Conservation (phyloP, 2,113 vertebrate genomes). For the Thamnophis sirtalis region DNA sequence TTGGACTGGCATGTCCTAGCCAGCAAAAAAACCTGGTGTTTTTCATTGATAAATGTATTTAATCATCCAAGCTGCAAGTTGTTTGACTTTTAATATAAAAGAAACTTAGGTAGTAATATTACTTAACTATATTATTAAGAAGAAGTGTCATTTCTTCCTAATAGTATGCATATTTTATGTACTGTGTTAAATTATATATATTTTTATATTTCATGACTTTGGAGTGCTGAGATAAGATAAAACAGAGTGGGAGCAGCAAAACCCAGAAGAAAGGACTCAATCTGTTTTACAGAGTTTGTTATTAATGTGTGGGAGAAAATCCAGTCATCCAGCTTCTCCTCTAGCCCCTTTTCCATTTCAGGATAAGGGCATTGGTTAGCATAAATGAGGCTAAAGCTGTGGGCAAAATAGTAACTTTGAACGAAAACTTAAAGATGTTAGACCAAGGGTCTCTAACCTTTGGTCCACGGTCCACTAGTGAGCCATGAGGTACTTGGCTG, state of each 20-base stretch:
- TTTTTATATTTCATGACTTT: not conserved
- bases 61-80: not conserved
- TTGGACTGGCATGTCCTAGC: not conserved
- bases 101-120: not conserved
- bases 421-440: not conserved
- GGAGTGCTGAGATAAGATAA: not conserved
- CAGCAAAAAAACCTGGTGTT: no score
- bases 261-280: not conserved
- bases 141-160: not conserved
- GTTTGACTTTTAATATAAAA: not conserved
- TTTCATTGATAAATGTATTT: not conserved
- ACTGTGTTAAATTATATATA: not conserved
- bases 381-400: not conserved
- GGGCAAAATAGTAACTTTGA: not conserved
- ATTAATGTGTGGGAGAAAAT: not conserved
- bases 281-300: not conserved
- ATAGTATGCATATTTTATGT: not conserved
- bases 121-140: no score
- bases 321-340: not conserved
- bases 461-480: no score
- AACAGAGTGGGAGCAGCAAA: not conserved
- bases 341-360: not conserved
- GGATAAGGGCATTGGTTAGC: not conserved
- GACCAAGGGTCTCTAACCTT: not conserved
- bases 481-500: no score